A percentile compares a stretch with the other conserved stretches of the same genome.
phyloP scores from a whole-genome alignment of 2,113 vertebrate species.

The Gnathonemus longibarbis region DNA sequence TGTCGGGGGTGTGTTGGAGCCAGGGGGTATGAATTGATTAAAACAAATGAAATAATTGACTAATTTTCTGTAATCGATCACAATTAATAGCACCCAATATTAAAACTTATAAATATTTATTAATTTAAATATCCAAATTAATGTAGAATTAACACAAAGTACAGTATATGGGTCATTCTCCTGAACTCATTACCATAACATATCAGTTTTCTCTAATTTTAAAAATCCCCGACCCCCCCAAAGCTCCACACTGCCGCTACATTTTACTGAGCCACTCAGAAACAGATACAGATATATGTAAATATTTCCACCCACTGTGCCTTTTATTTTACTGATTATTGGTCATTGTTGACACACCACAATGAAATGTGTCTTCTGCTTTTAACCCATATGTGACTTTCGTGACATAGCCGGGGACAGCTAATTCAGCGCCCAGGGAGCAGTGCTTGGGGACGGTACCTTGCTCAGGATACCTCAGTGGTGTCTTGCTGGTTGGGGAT shows the following conservation, averaged over 20 bases:
- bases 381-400: too few relatives aligned
- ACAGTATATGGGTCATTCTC: neutral
- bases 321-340: neutral
- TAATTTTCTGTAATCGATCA: too few relatives aligned
- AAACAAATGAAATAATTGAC: too few relatives aligned
- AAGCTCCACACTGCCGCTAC: neutral
- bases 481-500: too few relatives aligned
- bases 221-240: neutral
- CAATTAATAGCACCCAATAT: neutral
- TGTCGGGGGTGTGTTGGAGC: too few relatives aligned
- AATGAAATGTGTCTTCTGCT: too few relatives aligned
- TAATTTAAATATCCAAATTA: neutral
- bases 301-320: neutral
- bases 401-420: too few relatives aligned
- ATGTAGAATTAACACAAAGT: neutral
- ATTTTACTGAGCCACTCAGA: neutral
- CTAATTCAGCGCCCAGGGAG: too few relatives aligned
- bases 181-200: neutral
- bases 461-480: too few relatives aligned
- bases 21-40: too few relatives aligned
- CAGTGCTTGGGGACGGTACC: too few relatives aligned
- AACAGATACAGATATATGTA: neutral
- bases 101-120: neutral
- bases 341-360: too few relatives aligned
- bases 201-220: neutral